Evolutionary conservation across 2,797 vertebrate genomes (phyloP).

Genomic region (Bovichtus variegatus): DNA sequence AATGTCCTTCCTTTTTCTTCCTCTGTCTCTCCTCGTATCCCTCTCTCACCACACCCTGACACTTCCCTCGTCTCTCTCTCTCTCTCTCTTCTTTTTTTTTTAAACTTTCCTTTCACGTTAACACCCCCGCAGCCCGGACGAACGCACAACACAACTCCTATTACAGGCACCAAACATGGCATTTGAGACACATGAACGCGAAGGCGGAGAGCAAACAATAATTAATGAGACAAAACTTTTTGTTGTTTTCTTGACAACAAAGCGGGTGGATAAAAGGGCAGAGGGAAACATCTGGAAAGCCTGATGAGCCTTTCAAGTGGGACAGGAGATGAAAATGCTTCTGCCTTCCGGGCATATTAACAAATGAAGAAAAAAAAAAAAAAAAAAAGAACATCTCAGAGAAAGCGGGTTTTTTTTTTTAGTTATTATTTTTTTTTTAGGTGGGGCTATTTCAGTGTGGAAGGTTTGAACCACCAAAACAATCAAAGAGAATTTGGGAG

Average conservation of each 20-base stretch:
- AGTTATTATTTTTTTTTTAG: neutral
- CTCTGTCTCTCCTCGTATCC: conserved; percentile 32
- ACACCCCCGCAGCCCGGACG: neutral
- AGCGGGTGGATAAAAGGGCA: conserved; percentile 58
- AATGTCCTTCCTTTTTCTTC: conserved; percentile 27
- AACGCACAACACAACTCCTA: conserved; percentile 15
- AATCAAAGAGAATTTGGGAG: conserved; percentile 79
- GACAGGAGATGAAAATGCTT: conserved; percentile 58
- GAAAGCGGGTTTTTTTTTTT: conserved; percentile 62
- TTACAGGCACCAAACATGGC: conserved; percentile 38
- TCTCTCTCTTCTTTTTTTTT: neutral
- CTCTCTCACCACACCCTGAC: conserved; percentile 24
- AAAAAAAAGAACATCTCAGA: conserved; percentile 44
- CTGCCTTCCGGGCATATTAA: conserved; percentile 72
- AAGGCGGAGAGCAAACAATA: conserved; percentile 64
- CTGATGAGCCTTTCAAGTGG: conserved; percentile 72
- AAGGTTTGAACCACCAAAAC: conserved; percentile 71
- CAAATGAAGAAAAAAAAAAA: conserved; percentile 44
- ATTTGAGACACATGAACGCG: conserved; percentile 50
- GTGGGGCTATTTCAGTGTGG: conserved; percentile 39
- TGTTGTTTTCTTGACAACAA: conserved; percentile 71
- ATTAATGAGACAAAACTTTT: conserved; percentile 77
- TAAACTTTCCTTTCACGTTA: conserved; percentile 12
- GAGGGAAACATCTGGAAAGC: conserved; percentile 75
- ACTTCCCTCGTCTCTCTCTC: neutral